Percentiles rank a stretch among this genome's conserved stretches.
Evolutionary conservation across 2,797 vertebrate genomes (phyloP).

Genomic region (Choloepus didactylus): DNA sequence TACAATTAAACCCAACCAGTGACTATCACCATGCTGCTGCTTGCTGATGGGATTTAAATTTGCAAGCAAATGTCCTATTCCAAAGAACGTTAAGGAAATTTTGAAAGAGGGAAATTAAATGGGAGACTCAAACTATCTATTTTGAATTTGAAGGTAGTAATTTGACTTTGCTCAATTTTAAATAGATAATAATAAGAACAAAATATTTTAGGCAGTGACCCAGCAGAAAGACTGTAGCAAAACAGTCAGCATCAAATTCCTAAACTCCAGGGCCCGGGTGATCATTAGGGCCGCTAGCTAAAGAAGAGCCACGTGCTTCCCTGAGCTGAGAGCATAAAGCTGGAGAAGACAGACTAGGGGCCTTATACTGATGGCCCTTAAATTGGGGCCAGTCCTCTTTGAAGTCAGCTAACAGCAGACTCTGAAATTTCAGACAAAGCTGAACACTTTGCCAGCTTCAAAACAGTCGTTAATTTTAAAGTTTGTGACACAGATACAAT

Average conservation of each 20-base stretch:
- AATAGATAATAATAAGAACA: not conserved
- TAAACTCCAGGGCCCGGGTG: too few relatives aligned
- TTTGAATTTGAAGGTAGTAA: not conserved
- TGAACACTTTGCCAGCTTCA: not conserved
- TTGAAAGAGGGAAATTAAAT: not conserved
- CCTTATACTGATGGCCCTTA: not conserved
- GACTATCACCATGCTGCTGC: accelerated
- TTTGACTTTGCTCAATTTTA: not conserved
- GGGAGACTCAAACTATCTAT: not conserved
- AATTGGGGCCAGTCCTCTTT: not conserved
- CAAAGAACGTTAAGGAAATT: not conserved
- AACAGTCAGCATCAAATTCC: not conserved
- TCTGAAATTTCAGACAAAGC: not conserved
- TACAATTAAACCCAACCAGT: accelerated
- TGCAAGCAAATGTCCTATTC: not conserved
- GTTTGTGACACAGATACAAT: not conserved
- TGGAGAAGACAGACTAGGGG: not conserved
- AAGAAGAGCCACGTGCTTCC: not conserved
- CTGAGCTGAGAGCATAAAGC: not conserved
- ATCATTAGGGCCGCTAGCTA: not conserved
- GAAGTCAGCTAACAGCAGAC: not conserved
- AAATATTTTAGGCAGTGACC: not conserved
- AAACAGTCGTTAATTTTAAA: not conserved
- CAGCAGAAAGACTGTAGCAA: not conserved
- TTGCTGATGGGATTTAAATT: not conserved